Percentiles rank a stretch among this genome's conserved stretches.
phyloP scores from a whole-genome alignment of 37 sponge, comb jelly and placozoan genomes.

The Amphimedon queenslandica region DNA sequence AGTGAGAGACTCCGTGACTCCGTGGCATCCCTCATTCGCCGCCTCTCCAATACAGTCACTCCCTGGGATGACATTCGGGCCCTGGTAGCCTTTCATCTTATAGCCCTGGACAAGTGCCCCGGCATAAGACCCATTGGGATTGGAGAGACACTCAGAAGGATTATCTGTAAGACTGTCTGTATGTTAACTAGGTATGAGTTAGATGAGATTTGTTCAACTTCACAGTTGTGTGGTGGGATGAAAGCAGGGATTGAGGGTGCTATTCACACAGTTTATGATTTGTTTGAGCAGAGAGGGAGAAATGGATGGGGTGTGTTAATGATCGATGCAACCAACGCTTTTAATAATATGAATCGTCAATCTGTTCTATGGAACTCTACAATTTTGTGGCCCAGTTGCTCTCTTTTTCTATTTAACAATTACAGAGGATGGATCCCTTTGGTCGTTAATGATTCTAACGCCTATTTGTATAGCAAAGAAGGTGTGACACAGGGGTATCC shows the following conservation, averaged over 20 bases:
- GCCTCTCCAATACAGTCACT: conserved; percentile 5
- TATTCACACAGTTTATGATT: conserved; percentile 29
- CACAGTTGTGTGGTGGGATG: conserved; percentile 17
- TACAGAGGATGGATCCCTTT: conserved; percentile 19
- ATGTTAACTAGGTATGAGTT: conserved; percentile 25
- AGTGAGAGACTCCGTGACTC: conserved; percentile 23
- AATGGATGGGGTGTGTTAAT: too few relatives aligned
- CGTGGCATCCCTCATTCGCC: conserved; percentile 9
- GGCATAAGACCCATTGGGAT: too few relatives aligned
- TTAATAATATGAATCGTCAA: too few relatives aligned
- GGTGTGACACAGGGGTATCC: too few relatives aligned
- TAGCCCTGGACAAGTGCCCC: too few relatives aligned
- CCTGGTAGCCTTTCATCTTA: too few relatives aligned
- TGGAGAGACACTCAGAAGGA: too few relatives aligned
- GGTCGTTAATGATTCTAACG: conserved; percentile 1
- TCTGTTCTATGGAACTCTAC: too few relatives aligned
- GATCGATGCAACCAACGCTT: too few relatives aligned
- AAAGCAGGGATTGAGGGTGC: conserved; percentile 44
- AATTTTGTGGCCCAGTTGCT: conserved; percentile 34
- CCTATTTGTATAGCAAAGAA: too few relatives aligned
- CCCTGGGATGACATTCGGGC: too few relatives aligned
- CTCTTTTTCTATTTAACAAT: conserved; percentile 33
- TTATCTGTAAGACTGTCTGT: conserved; percentile 16
- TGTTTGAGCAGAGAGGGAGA: conserved; percentile 24
- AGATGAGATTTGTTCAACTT: conserved; percentile 20